Evolutionary conservation across 2,888 invertebrate species (phyloP).

Genomic region (Ochlodes sylvanus): DNA sequence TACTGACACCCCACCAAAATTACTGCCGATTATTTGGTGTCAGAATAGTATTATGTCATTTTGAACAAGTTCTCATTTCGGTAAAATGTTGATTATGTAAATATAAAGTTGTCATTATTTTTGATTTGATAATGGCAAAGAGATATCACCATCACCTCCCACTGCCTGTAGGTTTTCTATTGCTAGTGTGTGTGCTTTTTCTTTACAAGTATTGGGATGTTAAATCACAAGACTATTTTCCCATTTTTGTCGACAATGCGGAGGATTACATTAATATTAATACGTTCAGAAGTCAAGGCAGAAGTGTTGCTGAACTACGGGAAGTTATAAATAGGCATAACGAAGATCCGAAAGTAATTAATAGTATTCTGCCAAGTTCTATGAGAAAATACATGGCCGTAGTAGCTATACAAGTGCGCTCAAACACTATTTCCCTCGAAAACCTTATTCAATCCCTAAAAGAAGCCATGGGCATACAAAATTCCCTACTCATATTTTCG

Average conservation of each 20-base stretch:
- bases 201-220: slow-evolving; percentile 31
- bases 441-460: slow-evolving; percentile 52
- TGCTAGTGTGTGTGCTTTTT: slow-evolving; percentile 20
- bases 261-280: not conserved
- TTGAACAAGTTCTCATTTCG: too few relatives aligned
- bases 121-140: too few relatives aligned
- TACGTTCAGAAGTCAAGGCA: not conserved
- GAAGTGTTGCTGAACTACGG: slow-evolving; percentile 42
- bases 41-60: too few relatives aligned
- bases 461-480: slow-evolving; percentile 49
- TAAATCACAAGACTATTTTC: not conserved
- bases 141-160: not conserved
- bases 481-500: slow-evolving; percentile 55
- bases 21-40: too few relatives aligned
- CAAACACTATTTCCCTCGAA: slow-evolving; percentile 49
- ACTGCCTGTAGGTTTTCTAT: slow-evolving; percentile 5
- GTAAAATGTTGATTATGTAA: too few relatives aligned
- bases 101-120: too few relatives aligned
- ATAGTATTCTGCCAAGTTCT: slow-evolving; percentile 40
- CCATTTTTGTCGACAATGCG: slow-evolving; percentile 18
- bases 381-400: slow-evolving; percentile 27
- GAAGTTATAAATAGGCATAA: slow-evolving; percentile 49
- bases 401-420: slow-evolving; percentile 59
- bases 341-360: slow-evolving; percentile 45
- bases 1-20: too few relatives aligned